Percentiles rank a stretch among this genome's conserved stretches.
Evolutionary conservation across 2,797 vertebrate genomes (phyloP).

Genomic region (Sarcoramphus papa): DNA sequence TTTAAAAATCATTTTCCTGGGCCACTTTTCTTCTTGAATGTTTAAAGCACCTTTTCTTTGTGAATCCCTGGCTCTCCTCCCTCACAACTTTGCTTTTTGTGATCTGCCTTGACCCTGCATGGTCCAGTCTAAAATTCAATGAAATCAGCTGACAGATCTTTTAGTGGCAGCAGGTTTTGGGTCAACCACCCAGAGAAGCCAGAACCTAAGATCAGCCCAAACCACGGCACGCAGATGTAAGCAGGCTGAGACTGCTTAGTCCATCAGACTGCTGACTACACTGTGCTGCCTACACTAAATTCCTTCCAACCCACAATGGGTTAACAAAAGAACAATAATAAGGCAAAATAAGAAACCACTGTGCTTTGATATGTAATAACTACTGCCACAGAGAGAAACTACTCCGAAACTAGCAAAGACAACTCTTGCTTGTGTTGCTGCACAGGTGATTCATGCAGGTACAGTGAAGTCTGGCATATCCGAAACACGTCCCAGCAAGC

Average conservation of each 20-base stretch:
- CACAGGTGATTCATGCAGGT: background rate
- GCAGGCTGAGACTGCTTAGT: background rate
- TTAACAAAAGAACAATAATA: background rate
- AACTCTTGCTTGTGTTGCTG: background rate
- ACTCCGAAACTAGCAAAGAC: background rate
- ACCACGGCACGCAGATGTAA: fast-evolving
- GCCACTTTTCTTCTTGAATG: background rate
- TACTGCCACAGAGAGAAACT: background rate
- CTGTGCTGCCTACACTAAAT: background rate
- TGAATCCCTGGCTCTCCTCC: background rate
- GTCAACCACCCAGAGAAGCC: background rate
- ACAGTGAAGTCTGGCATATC: background rate
- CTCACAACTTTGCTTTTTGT: background rate
- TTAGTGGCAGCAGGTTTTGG: background rate
- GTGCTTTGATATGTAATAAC: background rate
- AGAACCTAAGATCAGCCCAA: background rate
- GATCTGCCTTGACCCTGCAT: background rate
- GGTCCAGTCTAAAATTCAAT: background rate
- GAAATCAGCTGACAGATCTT: background rate
- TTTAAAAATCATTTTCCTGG: slow-evolving; percentile 12
- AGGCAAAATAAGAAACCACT: background rate
- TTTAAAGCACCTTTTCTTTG: background rate
- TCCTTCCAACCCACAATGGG: background rate
- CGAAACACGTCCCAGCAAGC: fast-evolving
- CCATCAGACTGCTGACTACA: background rate